phyloP scores from a whole-genome alignment of 2,888 invertebrate genomes.

The Drosophila phalerata region DNA sequence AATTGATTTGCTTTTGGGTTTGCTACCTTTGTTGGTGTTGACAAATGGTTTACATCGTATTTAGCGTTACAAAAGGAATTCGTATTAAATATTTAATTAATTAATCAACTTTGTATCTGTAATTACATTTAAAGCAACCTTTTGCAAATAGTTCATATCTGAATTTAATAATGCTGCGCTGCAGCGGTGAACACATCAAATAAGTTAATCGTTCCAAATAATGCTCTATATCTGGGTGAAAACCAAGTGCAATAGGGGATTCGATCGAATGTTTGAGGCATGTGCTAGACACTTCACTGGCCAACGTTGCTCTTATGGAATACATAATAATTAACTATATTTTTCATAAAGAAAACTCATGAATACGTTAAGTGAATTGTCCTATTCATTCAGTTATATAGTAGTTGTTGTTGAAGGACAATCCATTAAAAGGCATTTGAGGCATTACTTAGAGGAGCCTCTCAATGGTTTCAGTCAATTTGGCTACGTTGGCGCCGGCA shows the following conservation, averaged over 20 bases:
- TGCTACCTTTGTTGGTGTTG: constrained; percentile 13
- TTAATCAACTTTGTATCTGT: constrained; percentile 34
- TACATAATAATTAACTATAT: constrained; percentile 64
- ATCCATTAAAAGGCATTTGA: constrained; percentile 35
- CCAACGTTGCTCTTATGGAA: constrained; percentile 64
- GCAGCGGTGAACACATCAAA: constrained; percentile 44
- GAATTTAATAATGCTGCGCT: constrained; percentile 35
- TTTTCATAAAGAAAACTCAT: constrained; percentile 53
- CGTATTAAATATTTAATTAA: constrained; percentile 36
- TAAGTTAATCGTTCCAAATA: constrained; percentile 21
- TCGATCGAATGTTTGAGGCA: constrained; percentile 8
- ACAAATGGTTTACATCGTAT: constrained; percentile 23
- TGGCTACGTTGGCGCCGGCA: constrained; percentile 91
- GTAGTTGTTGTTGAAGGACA: constrained; percentile 21
- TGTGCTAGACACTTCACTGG: constrained; percentile 36
- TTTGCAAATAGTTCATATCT: constrained; percentile 39
- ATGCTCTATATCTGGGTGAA: constrained; percentile 6
- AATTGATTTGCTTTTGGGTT: constrained; percentile 35
- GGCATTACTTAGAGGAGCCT: constrained; percentile 83
- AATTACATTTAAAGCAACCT: constrained; percentile 71
- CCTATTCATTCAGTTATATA: constrained; percentile 10
- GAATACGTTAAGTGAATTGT: constrained; percentile 43
- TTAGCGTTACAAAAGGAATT: constrained; percentile 48
- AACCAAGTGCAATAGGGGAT: constrained; percentile 22
- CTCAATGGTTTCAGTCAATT: constrained; percentile 88